These are phyloP conservation scores for Eriocheir sinensis DNA, from an alignment of 1,140 invertebrate genomes.

Conservation along the genomic window DNA sequence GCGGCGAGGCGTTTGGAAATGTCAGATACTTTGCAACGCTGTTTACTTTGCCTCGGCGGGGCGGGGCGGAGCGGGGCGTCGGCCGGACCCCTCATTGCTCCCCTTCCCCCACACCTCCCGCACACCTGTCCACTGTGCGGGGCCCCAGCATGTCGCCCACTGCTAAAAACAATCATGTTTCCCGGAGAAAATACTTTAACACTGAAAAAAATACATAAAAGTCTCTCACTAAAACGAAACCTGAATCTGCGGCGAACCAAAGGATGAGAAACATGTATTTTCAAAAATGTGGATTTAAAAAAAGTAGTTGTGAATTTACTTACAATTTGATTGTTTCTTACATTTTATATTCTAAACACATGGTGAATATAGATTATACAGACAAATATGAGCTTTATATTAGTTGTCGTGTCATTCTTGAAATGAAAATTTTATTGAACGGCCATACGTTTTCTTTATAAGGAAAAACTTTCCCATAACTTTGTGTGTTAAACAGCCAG, in stretches of 20 bases:
- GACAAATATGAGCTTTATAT: neutral
- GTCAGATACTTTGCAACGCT: neutral
- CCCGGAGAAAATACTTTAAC: too few species aligned
- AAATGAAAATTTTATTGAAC: neutral
- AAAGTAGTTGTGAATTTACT: neutral
- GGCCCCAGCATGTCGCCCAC: neutral
- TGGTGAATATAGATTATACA: neutral
- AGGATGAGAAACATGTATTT: neutral
- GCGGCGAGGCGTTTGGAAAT: neutral
- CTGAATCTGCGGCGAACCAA: neutral
- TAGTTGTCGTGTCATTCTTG: too few species aligned
- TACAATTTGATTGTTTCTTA: neutral
- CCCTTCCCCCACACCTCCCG: neutral
- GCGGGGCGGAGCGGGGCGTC: neutral
- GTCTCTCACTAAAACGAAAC: neutral
- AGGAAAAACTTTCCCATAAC: neutral
- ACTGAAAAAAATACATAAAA: neutral
- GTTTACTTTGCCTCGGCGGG: conserved; percentile 4
- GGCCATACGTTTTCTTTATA: neutral
- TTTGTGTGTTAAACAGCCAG: neutral
- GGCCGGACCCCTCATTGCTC: neutral
- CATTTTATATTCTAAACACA: too few species aligned
- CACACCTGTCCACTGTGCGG: neutral
- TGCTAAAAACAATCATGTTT: neutral
- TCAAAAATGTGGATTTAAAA: neutral